Percentiles rank a stretch among this genome's conserved stretches.
Conservation (phyloP, 1,140 invertebrate species). For the Drosophila sturtevanti region DNA sequence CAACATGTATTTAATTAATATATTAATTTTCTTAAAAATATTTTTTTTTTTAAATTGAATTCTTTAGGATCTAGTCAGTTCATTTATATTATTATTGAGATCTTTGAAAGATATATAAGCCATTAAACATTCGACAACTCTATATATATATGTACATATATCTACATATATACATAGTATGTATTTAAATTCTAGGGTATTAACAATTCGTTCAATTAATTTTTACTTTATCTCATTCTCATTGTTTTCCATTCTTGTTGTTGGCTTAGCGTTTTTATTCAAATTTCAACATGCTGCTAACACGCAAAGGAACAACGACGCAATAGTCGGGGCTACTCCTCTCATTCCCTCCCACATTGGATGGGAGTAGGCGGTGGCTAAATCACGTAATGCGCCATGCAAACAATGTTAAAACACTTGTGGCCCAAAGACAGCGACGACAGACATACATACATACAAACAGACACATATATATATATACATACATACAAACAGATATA, state of each 20-base stretch:
- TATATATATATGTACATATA: too few species aligned
- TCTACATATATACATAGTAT: too few species aligned
- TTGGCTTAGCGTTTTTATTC: conserved; percentile 59
- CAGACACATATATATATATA: not conserved
- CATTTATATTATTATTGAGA: too few species aligned
- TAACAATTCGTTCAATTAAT: conserved; percentile 5
- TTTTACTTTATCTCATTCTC: not conserved
- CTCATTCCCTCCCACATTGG: not conserved
- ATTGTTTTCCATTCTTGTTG: not conserved
- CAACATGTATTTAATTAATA: too few species aligned
- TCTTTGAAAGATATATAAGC: too few species aligned
- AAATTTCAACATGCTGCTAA: conserved; percentile 73
- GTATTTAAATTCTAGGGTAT: conserved; percentile 24
- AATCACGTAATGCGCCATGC: conserved; percentile 78
- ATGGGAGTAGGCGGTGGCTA: conserved; percentile 58
- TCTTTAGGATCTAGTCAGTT: too few species aligned
- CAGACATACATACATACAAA: not conserved
- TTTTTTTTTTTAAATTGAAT: too few species aligned
- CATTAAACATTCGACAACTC: too few species aligned
- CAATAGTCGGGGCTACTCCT: conserved; percentile 14
- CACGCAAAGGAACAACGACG: conserved; percentile 52
- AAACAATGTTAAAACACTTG: conserved; percentile 81
- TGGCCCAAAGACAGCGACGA: conserved; percentile 37
- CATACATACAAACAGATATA: not conserved
- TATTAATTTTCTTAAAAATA: too few species aligned